These are phyloP conservation scores for Amphipoea lucens DNA, from an alignment of 2,888 invertebrate genomes.

Conservation along the genomic window DNA sequence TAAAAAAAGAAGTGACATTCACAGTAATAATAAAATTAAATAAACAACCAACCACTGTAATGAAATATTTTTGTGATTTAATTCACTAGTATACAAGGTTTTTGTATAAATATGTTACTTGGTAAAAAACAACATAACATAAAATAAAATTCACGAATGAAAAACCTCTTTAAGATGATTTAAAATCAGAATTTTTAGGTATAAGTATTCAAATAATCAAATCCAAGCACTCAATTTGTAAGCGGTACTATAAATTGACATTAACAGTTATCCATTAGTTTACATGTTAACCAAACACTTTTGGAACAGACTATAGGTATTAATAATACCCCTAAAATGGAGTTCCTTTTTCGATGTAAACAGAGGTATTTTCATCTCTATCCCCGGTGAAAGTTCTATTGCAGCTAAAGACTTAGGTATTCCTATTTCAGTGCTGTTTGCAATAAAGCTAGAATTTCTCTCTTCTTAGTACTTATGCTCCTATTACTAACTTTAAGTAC, in stretches of 20 bases:
- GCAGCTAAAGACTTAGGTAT: not conserved
- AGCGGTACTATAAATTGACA: not conserved
- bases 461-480: conserved; percentile 8
- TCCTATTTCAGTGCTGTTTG: conserved; percentile 31
- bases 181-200: too few species aligned
- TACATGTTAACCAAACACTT: not conserved
- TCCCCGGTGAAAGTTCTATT: not conserved
- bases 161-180: not conserved
- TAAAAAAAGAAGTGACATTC: not conserved
- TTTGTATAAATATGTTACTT: not conserved
- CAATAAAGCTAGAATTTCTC: conserved; percentile 41
- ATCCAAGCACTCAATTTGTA: not conserved
- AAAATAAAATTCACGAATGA: not conserved
- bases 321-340: not conserved
- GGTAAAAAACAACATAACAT: not conserved
- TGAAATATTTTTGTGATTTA: not conserved
- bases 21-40: not conserved
- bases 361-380: conserved; percentile 16
- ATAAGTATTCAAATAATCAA: not conserved
- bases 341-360: not conserved
- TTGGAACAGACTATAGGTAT: not conserved
- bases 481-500: conserved; percentile 19
- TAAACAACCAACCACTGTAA: not conserved
- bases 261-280: not conserved
- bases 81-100: not conserved